Conservation (phyloP, 2,797 vertebrate species). For the Cyprinodon diabolis region DNA sequence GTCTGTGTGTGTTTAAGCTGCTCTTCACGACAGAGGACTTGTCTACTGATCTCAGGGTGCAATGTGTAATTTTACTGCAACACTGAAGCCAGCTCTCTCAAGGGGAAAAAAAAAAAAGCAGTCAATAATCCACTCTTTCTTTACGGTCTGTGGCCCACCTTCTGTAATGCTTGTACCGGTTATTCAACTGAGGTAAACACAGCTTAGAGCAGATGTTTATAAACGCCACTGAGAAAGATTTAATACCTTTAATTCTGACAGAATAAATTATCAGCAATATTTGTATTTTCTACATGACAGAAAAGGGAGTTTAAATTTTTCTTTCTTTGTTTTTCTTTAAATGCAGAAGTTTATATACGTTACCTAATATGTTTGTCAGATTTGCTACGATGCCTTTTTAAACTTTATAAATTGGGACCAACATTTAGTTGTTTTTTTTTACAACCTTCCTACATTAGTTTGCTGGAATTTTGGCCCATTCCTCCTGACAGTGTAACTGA, state of each 20-base stretch:
- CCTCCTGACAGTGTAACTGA: background rate
- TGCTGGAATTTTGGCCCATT: background rate
- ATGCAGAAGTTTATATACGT: background rate
- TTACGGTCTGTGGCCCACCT: constrained; percentile 34
- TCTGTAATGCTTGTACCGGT: constrained; percentile 11
- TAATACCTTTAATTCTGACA: background rate
- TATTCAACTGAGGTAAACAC: constrained; percentile 14
- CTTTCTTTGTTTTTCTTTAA: background rate
- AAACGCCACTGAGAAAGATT: background rate
- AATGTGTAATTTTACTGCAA: constrained; percentile 64
- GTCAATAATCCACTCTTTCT: constrained; percentile 61
- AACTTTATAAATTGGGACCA: background rate
- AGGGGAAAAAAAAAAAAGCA: constrained; percentile 34
- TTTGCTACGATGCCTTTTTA: background rate
- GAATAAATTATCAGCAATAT: background rate
- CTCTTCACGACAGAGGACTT: constrained; percentile 54
- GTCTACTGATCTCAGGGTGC: constrained; percentile 58
- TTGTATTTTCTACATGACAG: background rate
- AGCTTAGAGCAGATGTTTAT: background rate
- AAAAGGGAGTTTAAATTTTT: background rate
- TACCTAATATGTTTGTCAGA: background rate
- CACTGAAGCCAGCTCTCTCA: constrained; percentile 41
- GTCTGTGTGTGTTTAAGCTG: constrained; percentile 14
- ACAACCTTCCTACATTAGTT: background rate
- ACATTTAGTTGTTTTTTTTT: background rate